Evolutionary conservation across 2,113 vertebrate genomes (phyloP).

Genomic region (Steatornis caripensis): DNA sequence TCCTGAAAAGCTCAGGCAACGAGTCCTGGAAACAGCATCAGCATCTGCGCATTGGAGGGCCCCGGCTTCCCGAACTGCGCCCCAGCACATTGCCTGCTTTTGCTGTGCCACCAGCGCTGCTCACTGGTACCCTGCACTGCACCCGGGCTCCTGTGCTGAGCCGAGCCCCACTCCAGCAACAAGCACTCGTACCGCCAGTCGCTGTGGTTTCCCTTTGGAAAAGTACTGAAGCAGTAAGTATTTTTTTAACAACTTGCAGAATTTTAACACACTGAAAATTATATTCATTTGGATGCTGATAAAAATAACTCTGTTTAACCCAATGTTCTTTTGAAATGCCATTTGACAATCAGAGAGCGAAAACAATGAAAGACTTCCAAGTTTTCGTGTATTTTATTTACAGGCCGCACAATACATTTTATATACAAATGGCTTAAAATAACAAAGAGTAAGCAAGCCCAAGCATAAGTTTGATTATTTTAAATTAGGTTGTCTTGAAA

Average conservation of each 20-base stretch:
- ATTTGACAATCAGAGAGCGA: background rate
- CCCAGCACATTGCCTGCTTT: rapidly evolving
- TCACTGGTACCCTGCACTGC: no score
- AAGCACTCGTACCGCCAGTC: rapidly evolving
- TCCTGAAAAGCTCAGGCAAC: background rate
- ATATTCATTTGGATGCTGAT: no score
- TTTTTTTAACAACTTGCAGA: background rate
- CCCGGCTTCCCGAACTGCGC: rapidly evolving
- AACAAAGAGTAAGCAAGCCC: constrained; percentile 62
- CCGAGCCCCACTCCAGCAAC: background rate
- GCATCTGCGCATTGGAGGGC: background rate
- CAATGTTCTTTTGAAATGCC: background rate
- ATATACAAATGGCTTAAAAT: constrained; percentile 71
- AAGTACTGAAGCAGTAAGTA: background rate
- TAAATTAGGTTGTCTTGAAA: constrained; percentile 50
- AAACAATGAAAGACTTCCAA: constrained; percentile 28
- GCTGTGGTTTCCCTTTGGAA: background rate
- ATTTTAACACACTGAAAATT: background rate
- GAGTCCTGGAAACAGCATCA: background rate
- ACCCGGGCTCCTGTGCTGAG: rapidly evolving
- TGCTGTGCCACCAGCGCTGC: rapidly evolving
- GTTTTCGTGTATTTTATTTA: constrained; percentile 69
- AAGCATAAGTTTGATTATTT: constrained; percentile 55
- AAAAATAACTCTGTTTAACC: background rate
- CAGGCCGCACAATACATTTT: constrained; percentile 59